Conservation (phyloP, 1,140 invertebrate species). For the Drosophila takahashii region DNA sequence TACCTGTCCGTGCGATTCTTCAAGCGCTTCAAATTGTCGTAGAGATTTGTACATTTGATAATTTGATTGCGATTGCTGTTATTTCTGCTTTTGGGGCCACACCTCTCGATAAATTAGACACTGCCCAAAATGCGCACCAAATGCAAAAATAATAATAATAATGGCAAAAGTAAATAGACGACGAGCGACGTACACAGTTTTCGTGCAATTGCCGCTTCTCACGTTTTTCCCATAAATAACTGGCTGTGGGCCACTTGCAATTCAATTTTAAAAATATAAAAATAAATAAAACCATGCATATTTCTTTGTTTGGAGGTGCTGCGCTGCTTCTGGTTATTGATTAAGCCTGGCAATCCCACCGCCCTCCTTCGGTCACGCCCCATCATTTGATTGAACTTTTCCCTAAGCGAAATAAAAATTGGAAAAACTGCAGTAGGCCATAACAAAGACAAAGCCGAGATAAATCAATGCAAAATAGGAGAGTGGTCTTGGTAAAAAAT, state of each 20-base stretch:
- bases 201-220: conserved; percentile 66
- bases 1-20: conserved; percentile 31
- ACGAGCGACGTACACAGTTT: conserved; percentile 63
- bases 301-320: conserved; percentile 18
- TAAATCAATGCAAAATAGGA: conserved; percentile 69
- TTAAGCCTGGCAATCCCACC: conserved; percentile 61
- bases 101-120: conserved; percentile 71
- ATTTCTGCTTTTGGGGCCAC: conserved; percentile 43
- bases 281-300: conserved; percentile 50
- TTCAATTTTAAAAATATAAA: conserved; percentile 57
- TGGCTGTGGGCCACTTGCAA: conserved; percentile 28
- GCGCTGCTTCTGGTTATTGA: conserved; percentile 65
- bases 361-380: conserved; percentile 56
- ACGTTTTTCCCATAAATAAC: conserved; percentile 78
- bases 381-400: conserved; percentile 67
- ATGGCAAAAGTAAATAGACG: conserved; percentile 52
- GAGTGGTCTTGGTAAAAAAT: conserved; percentile 14
- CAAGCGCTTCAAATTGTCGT: conserved; percentile 27
- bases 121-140: conserved; percentile 48
- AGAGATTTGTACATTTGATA: conserved; percentile 59
- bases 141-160: conserved; percentile 57
- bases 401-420: conserved; percentile 21
- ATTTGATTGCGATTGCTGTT: conserved; percentile 61
- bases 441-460: conserved; percentile 42
- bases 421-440: conserved; percentile 36